Conservation (phyloP, 2,888 invertebrate genomes). For the Cheilosia impressa region DNA sequence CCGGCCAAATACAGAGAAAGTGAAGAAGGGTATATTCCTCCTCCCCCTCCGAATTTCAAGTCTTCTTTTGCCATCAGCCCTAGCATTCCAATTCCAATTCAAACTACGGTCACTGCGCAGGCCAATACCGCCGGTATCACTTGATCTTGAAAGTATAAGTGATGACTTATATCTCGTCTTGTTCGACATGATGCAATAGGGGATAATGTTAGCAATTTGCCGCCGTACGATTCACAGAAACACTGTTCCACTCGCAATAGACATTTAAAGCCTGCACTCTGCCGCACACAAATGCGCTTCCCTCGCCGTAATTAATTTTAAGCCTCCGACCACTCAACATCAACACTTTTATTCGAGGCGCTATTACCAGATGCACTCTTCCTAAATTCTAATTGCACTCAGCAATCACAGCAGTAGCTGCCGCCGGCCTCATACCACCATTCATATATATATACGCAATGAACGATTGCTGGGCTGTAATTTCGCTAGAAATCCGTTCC, state of each 20-base stretch:
- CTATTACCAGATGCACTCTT: constrained; percentile 52
- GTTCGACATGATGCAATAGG: neutral
- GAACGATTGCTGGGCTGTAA: constrained; percentile 10
- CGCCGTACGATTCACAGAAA: neutral
- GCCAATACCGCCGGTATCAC: no score
- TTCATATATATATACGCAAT: neutral
- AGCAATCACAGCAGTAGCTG: constrained; percentile 50
- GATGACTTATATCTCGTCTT: no score
- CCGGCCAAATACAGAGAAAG: no score
- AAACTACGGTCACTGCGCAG: no score
- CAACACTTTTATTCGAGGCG: constrained; percentile 50
- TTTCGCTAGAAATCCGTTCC: constrained; percentile 44
- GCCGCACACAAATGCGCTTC: neutral
- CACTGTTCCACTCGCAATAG: neutral
- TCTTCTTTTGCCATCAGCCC: no score
- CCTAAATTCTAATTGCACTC: constrained; percentile 67
- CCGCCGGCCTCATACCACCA: constrained; percentile 25
- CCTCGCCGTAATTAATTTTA: neutral
- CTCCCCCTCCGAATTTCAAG: no score
- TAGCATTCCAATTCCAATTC: no score
- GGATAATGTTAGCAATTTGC: neutral
- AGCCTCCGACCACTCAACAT: constrained; percentile 25
- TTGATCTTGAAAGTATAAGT: no score
- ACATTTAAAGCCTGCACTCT: neutral
- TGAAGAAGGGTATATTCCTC: no score